A percentile compares a stretch with the other conserved stretches of the same genome.
phyloP scores from a whole-genome alignment of 2,797 vertebrate genomes.

The Choloepus didactylus region DNA sequence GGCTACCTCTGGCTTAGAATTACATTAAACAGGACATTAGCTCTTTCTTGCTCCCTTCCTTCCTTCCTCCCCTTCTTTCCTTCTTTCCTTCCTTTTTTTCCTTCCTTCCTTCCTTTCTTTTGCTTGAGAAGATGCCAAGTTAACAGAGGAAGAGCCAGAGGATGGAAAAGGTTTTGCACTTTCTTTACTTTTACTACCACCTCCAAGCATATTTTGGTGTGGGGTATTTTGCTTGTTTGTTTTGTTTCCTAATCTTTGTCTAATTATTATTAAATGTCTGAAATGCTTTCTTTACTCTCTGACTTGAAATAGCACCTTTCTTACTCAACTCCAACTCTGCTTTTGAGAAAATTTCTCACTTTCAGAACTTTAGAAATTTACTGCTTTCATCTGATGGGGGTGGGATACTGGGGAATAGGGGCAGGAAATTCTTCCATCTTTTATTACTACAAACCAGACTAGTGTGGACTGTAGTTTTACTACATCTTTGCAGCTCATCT shows the following conservation, averaged over 20 bases:
- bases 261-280: not conserved
- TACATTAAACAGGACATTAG: not conserved
- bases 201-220: not conserved
- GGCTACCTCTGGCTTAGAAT: not conserved
- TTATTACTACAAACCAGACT: not conserved
- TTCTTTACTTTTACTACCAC: not conserved
- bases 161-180: not conserved
- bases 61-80: too few species aligned
- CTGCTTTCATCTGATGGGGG: not conserved
- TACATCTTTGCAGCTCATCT: not conserved
- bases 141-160: not conserved
- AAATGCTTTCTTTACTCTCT: not conserved
- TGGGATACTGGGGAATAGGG: not conserved
- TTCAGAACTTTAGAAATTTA: conserved; percentile 28
- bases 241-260: not conserved
- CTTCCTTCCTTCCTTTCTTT: not conserved
- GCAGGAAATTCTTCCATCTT: not conserved
- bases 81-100: too few species aligned
- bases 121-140: not conserved
- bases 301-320: not conserved
- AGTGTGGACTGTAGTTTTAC: not conserved
- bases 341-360: not conserved
- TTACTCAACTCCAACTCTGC: not conserved
- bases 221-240: not conserved
- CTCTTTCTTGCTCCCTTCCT: not conserved